These are phyloP conservation scores for Plebejus argus DNA, from an alignment of 2,888 invertebrate genomes.

Conservation along the genomic window DNA sequence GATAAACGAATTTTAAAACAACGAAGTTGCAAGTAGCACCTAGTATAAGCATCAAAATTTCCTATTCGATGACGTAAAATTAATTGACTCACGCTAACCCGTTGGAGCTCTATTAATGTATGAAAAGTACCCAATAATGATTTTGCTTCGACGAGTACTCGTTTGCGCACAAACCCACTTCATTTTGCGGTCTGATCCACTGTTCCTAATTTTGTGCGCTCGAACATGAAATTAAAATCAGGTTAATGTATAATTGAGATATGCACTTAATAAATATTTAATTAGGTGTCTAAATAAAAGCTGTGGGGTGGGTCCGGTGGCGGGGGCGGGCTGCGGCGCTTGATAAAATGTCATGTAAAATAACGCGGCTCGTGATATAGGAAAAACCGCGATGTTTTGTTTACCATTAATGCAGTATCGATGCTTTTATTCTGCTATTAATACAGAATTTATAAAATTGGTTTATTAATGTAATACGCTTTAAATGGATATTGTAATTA, in stretches of 20 bases:
- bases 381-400: slow-evolving; percentile 49
- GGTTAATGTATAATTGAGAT: slow-evolving; percentile 78
- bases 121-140: slow-evolving; percentile 69
- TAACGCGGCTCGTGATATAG: slow-evolving; percentile 52
- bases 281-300: slow-evolving; percentile 80
- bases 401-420: slow-evolving; percentile 37
- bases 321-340: slow-evolving; percentile 53
- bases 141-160: slow-evolving; percentile 57
- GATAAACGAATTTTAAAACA: too few relatives aligned
- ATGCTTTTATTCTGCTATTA: slow-evolving; percentile 36
- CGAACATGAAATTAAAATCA: slow-evolving; percentile 79
- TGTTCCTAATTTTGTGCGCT: slow-evolving; percentile 76
- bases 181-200: slow-evolving; percentile 74
- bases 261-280: slow-evolving; percentile 80
- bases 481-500: slow-evolving; percentile 11
- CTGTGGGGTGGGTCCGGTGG: slow-evolving; percentile 50
- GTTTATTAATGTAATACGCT: slow-evolving; percentile 1
- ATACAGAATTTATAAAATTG: slow-evolving; percentile 18
- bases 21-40: too few relatives aligned
- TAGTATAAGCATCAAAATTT: neutral
- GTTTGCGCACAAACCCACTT: slow-evolving; percentile 62
- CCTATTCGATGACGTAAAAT: neutral
- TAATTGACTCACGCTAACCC: slow-evolving; percentile 3
- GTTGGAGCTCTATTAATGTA: slow-evolving; percentile 29
- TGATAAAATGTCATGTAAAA: slow-evolving; percentile 62